Evolutionary conservation across 2,113 vertebrate species (phyloP).

Genomic region (Azemiops feae): DNA sequence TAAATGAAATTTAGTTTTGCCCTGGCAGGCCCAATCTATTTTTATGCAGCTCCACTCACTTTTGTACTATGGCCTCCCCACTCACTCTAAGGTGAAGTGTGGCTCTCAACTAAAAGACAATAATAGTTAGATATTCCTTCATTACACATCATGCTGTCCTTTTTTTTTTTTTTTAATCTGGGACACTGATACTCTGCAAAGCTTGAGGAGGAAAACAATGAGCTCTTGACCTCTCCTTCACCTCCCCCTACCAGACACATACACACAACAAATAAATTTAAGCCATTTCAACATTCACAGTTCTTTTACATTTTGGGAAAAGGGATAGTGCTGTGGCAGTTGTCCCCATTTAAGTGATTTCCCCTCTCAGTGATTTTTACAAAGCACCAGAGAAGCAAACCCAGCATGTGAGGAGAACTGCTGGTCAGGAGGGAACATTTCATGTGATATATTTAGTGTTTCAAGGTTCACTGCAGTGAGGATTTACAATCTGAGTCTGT

Average conservation of each 20-base stretch:
- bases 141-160: background rate
- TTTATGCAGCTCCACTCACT: background rate
- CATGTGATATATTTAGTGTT: background rate
- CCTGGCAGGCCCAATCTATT: background rate
- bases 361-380: background rate
- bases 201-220: background rate
- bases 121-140: background rate
- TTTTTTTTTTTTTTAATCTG: background rate
- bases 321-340: background rate
- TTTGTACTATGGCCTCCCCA: background rate
- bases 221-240: background rate
- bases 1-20: background rate
- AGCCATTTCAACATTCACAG: background rate
- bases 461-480: background rate
- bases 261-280: background rate
- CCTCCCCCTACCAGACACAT: background rate
- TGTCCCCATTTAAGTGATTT: background rate
- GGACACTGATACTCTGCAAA: background rate
- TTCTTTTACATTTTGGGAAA: background rate
- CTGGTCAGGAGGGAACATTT: background rate
- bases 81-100: background rate
- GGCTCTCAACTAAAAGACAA: background rate
- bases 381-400: background rate
- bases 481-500: background rate
- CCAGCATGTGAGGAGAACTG: background rate